Conservation (phyloP, 2,888 invertebrate genomes). For the Eurois occulta region DNA sequence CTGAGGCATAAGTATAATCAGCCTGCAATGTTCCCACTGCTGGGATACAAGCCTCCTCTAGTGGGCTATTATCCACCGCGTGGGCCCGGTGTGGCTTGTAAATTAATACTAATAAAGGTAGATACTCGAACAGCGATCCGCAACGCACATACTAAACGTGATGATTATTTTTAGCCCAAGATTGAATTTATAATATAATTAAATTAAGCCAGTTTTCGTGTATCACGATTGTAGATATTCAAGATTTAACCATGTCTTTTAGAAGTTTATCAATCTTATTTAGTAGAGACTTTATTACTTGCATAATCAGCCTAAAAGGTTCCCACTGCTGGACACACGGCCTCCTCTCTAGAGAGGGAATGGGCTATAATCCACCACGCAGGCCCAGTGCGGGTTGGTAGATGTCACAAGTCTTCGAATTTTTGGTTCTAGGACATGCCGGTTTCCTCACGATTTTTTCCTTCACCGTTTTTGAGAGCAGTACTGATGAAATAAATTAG, state of each 20-base stretch:
- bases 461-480: too few relatives aligned
- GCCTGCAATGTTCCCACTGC: neutral
- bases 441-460: too few relatives aligned
- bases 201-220: neutral
- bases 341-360: too few relatives aligned
- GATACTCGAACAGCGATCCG: neutral
- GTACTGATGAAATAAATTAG: too few relatives aligned
- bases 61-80: neutral
- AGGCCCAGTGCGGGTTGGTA: too few relatives aligned
- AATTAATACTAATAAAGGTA: neutral
- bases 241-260: neutral
- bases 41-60: neutral
- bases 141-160: neutral
- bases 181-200: neutral
- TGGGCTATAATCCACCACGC: too few relatives aligned
- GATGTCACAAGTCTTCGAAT: too few relatives aligned
- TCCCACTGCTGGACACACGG: too few relatives aligned
- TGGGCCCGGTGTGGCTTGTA: neutral
- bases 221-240: neutral
- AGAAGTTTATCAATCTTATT: neutral
- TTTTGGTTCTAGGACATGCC: too few relatives aligned
- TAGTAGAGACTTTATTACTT: neutral
- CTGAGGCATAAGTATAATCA: neutral
- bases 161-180: slow-evolving; percentile 1
- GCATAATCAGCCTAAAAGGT: too few relatives aligned